Conservation (phyloP, 2,113 vertebrate genomes). For the Perognathus longimembris region DNA sequence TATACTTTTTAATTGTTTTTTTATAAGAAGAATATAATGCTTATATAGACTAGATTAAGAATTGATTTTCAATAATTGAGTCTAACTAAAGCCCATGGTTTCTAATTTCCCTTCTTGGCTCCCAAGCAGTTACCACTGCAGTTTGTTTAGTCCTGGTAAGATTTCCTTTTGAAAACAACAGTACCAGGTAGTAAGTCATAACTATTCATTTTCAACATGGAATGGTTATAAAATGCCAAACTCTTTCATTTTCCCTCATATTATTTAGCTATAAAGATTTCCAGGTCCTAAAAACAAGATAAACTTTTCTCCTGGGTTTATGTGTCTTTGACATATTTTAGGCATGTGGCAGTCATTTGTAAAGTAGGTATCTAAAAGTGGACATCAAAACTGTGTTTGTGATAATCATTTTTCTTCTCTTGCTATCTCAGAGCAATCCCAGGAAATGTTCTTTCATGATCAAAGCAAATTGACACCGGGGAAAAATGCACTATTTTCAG, state of each 20-base stretch:
- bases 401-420: conserved; percentile 72
- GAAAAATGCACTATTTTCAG: conserved; percentile 60
- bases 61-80: conserved; percentile 46
- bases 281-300: conserved; percentile 71
- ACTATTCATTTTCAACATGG: conserved; percentile 58
- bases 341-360: conserved; percentile 46
- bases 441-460: conserved; percentile 56
- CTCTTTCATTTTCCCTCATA: conserved; percentile 37
- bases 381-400: conserved; percentile 68
- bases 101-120: conserved; percentile 34
- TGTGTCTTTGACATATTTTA: conserved; percentile 63
- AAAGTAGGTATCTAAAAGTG: conserved; percentile 39
- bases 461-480: conserved; percentile 72
- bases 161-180: conserved; percentile 34
- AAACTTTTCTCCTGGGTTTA: conserved; percentile 60
- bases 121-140: not conserved
- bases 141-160: not conserved
- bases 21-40: conserved; percentile 37
- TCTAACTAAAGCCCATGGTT: conserved; percentile 32
- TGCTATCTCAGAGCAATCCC: conserved; percentile 56
- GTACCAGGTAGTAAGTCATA: not conserved
- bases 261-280: conserved; percentile 57
- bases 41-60: conserved; percentile 59
- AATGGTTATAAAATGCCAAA: conserved; percentile 67
- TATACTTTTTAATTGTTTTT: conserved; percentile 48